Evolutionary conservation across 2,888 invertebrate species (phyloP).

Genomic region (Xestia rhomboidea): DNA sequence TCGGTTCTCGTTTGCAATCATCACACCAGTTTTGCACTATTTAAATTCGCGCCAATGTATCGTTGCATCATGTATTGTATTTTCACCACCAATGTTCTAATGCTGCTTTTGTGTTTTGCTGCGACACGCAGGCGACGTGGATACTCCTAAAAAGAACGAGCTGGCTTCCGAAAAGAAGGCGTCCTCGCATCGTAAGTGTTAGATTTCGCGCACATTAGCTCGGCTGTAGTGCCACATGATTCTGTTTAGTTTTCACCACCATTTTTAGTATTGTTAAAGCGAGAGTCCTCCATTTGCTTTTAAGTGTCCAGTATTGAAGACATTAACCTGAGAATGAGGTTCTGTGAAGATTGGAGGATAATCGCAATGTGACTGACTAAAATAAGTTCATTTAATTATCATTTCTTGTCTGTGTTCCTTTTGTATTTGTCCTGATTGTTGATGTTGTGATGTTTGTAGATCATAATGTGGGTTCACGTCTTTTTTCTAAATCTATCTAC

Average conservation of each 20-base stretch:
- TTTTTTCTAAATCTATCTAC: slow-evolving; percentile 38
- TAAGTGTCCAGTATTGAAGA: slow-evolving; percentile 15
- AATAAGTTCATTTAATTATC: slow-evolving; percentile 58
- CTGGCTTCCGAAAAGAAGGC: slow-evolving; percentile 89
- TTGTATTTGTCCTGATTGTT: slow-evolving; percentile 67
- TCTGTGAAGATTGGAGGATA: slow-evolving; percentile 67
- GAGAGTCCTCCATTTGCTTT: slow-evolving; percentile 69
- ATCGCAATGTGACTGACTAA: slow-evolving; percentile 63
- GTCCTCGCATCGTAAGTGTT: slow-evolving; percentile 90
- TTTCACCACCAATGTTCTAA: slow-evolving; percentile 85
- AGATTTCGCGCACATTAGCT: slow-evolving; percentile 83
- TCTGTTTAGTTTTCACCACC: slow-evolving; percentile 60
- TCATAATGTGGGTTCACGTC: slow-evolving; percentile 41
- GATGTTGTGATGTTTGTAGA: slow-evolving; percentile 69
- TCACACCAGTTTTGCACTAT: slow-evolving; percentile 51
- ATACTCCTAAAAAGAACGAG: slow-evolving; percentile 89
- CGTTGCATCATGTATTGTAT: slow-evolving; percentile 73
- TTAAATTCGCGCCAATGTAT: slow-evolving; percentile 56
- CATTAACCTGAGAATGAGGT: slow-evolving; percentile 27
- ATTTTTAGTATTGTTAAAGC: slow-evolving; percentile 64
- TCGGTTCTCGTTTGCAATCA: slow-evolving; percentile 40
- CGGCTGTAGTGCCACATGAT: slow-evolving; percentile 66
- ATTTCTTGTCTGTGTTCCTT: slow-evolving; percentile 63
- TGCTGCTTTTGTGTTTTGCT: slow-evolving; percentile 90
- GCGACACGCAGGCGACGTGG: slow-evolving; percentile 89